Base-by-base conservation (phyloP, 2,888 invertebrate species). In the Erynnis tages region DNA sequence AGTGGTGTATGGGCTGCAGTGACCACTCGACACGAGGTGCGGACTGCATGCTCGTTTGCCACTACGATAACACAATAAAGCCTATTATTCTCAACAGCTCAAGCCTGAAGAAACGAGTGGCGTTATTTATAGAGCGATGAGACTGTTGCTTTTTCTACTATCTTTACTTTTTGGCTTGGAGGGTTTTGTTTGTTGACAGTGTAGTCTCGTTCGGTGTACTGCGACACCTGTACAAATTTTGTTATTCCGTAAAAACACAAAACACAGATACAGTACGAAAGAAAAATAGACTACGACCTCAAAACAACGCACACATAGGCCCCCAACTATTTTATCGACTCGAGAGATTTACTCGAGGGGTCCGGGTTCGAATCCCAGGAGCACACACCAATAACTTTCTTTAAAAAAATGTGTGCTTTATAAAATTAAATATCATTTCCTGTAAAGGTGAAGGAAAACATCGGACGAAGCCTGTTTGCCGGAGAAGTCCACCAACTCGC, bases 101-200 rank as follows among this genome's bases (percentile, higher is more conserved):
- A 21, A 13, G 30, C 16, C 40, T 23, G 23, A 32, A 32, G 40
- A 40, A 30, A 32, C 14, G 25, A 49, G 41, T 34, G 41, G 23
- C 19, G 49, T 34, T 49, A 49, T 49, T 49, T 49, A 41, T 49
- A 49, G 49, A 34, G 49, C 41, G 25, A 45, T 34, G 23, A 32
- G 45, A 41, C 32, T 41, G 32, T 49, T 23, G 34, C 34, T 41
- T 49, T 49, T 49, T 49, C 17, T 34, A 34, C 41, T 34, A 41
- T 41, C 41, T 41, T 48, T 32, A 41, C 30, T 49, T 49, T 49
- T 32, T 17, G 41, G 49, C 40, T 49, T 40, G 41, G 49, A 41
- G 41, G 49, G 41, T 41, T 49, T 41, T 49, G 49, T 49, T 41
- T 49, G 49, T 49, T 49, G 40, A 49, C 49, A 27, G 21, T 49